phyloP scores from a whole-genome alignment of 2,113 vertebrate genomes.

The Calyptommatus sinebrachiatus region DNA sequence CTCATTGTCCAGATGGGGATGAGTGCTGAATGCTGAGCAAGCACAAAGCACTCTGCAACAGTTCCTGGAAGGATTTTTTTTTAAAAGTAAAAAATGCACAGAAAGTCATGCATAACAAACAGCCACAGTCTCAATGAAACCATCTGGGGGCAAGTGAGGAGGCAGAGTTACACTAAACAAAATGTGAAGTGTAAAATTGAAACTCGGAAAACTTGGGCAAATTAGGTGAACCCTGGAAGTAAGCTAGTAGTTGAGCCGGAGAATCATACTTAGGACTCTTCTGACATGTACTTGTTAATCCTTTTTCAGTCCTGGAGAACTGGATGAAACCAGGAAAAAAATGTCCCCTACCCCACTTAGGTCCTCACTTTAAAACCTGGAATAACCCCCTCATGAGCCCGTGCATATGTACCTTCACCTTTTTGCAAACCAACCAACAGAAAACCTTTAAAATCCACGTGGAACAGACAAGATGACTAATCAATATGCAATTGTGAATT shows the following conservation, averaged over 20 bases:
- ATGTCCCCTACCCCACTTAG: too few species aligned
- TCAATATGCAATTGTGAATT: too few species aligned
- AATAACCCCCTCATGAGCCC: too few species aligned
- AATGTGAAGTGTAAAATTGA: not conserved
- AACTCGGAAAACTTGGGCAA: not conserved
- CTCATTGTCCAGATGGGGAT: not conserved
- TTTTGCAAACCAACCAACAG: too few species aligned
- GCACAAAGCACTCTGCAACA: not conserved
- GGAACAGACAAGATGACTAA: too few species aligned
- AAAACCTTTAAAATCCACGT: too few species aligned
- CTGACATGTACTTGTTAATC: not conserved
- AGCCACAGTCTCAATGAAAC: conserved; percentile 10
- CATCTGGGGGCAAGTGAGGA: not conserved
- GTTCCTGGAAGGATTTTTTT: conserved; percentile 7
- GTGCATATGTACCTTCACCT: too few species aligned
- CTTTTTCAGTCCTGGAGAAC: not conserved
- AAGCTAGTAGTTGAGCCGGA: not conserved
- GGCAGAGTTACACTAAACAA: not conserved
- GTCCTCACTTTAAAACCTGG: too few species aligned
- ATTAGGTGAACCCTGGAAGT: not conserved
- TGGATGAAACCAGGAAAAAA: too few species aligned
- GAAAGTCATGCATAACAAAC: fast-evolving
- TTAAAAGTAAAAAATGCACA: not conserved
- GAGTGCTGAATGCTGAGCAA: not conserved
- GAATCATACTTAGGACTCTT: not conserved